Percentiles rank a stretch among this genome's conserved stretches.
phyloP scores from a whole-genome alignment of 2,797 vertebrate species.

The Salmo trutta region DNA sequence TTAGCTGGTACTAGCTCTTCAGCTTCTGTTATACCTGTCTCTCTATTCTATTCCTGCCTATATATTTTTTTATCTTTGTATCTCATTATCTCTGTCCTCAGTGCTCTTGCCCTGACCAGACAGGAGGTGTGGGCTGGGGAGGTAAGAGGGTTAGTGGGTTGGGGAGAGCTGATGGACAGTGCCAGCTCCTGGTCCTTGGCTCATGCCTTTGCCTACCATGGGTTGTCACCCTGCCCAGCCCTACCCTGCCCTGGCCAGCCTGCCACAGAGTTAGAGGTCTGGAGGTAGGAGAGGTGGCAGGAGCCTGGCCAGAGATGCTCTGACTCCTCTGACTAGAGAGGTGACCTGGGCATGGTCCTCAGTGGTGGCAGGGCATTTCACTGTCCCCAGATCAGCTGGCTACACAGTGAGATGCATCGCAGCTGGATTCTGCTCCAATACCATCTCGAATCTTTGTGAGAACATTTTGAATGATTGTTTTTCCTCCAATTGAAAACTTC shows the following conservation, averaged over 20 bases:
- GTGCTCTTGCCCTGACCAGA: constrained; percentile 3
- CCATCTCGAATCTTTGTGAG: not conserved
- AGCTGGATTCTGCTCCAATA: constrained; percentile 18
- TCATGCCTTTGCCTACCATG: constrained; percentile 20
- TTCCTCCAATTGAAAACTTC: constrained; percentile 12
- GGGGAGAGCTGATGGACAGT: constrained; percentile 30
- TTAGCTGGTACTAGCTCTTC: not conserved
- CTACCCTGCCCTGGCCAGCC: constrained; percentile 32
- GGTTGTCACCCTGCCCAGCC: constrained; percentile 52
- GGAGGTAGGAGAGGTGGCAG: not conserved
- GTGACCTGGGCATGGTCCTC: constrained; percentile 16
- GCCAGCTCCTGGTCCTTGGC: constrained; percentile 50
- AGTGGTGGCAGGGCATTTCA: constrained; percentile 19
- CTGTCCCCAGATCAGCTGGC: constrained; percentile 36
- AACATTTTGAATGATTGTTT: constrained; percentile 33
- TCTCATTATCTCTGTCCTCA: constrained; percentile 11
- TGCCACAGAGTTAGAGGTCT: not conserved
- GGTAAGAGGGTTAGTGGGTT: constrained; percentile 24
- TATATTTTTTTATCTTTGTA: not conserved
- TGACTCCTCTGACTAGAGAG: constrained; percentile 15
- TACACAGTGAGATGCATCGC: not conserved
- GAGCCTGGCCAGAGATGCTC: constrained; percentile 25
- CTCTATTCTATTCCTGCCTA: not conserved
- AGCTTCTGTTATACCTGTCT: not conserved
- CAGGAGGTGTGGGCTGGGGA: constrained; percentile 26